A percentile compares a stretch with the other conserved stretches of the same genome.
phyloP scores from a whole-genome alignment of 2,888 invertebrate genomes.

The Thalpophila matura region DNA sequence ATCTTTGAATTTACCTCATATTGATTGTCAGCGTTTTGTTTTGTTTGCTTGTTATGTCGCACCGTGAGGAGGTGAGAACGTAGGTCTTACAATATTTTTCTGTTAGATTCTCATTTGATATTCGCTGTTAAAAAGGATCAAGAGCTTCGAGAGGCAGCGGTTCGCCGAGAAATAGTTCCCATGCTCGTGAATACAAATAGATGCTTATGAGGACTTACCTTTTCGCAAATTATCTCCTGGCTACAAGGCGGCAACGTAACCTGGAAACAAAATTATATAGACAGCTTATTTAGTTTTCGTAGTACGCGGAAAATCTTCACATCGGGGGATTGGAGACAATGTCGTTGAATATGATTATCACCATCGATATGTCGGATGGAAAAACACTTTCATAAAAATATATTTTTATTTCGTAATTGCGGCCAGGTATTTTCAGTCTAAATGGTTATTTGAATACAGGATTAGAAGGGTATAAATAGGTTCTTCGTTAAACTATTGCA shows the following conservation, averaged over 20 bases:
- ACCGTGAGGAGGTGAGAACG: constrained; percentile 21
- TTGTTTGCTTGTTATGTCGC: constrained; percentile 55
- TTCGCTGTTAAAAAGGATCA: constrained; percentile 65
- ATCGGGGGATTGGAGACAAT: constrained; percentile 64
- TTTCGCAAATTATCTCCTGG: constrained; percentile 85
- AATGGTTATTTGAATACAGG: no score
- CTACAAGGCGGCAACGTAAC: constrained; percentile 82
- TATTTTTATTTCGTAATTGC: constrained; percentile 60
- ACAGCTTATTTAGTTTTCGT: constrained; percentile 74
- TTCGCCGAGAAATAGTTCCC: constrained; percentile 59
- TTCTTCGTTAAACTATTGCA: background rate
- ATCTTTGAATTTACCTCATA: constrained; percentile 60
- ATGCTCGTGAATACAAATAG: constrained; percentile 84
- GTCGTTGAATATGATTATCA: constrained; percentile 65
- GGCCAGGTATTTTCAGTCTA: constrained; percentile 22
- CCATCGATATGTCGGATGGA: constrained; percentile 54
- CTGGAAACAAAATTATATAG: constrained; percentile 83
- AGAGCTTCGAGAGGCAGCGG: constrained; percentile 61
- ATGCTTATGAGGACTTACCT: constrained; percentile 82
- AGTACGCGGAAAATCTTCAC: constrained; percentile 63
- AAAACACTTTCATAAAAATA: constrained; percentile 43
- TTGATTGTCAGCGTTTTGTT: constrained; percentile 64
- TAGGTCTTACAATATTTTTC: constrained; percentile 51
- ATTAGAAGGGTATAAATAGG: no score
- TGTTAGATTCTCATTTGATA: constrained; percentile 56